A percentile compares a stretch with the other conserved stretches of the same genome.
Conservation (phyloP, 2,113 vertebrate genomes). For the Cololabis saira region DNA sequence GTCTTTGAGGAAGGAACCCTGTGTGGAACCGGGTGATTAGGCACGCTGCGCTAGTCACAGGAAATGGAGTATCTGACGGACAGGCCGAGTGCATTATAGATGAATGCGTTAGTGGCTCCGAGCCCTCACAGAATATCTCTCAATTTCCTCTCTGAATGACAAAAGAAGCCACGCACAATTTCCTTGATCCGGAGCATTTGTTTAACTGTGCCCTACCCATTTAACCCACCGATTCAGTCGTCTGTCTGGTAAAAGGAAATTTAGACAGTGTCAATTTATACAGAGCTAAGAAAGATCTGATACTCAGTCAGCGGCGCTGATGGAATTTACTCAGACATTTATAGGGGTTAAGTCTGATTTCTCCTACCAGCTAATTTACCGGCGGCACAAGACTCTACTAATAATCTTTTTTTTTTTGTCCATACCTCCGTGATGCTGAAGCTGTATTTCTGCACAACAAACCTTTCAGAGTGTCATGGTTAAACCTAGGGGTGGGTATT, state of each 20-base stretch:
- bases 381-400: slow-evolving; percentile 38
- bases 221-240: slow-evolving; percentile 77
- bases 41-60: slow-evolving; percentile 85
- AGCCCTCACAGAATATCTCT: slow-evolving; percentile 68
- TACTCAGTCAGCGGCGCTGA: slow-evolving; percentile 41
- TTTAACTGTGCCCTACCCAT: slow-evolving; percentile 77
- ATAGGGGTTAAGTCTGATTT: slow-evolving; percentile 17
- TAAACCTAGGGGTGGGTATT: too few relatives aligned
- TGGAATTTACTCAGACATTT: slow-evolving; percentile 54
- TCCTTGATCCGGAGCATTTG: slow-evolving; percentile 81
- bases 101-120: slow-evolving; percentile 69
- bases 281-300: slow-evolving; percentile 64
- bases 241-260: slow-evolving; percentile 72
- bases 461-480: slow-evolving; percentile 57
- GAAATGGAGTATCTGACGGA: slow-evolving; percentile 84
- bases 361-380: slow-evolving; percentile 42
- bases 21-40: slow-evolving; percentile 86
- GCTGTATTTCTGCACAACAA: slow-evolving; percentile 3
- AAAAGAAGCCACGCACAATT: slow-evolving; percentile 80
- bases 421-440: slow-evolving; percentile 4
- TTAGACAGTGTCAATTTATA: slow-evolving; percentile 77
- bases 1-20: slow-evolving; percentile 64
- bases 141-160: slow-evolving; percentile 77
- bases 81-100: slow-evolving; percentile 84
- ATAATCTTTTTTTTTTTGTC: slow-evolving; percentile 35